A percentile compares a stretch with the other conserved stretches of the same genome.
phyloP scores from a whole-genome alignment of 2,888 invertebrate species.

The Dicyrtoma fusca region DNA sequence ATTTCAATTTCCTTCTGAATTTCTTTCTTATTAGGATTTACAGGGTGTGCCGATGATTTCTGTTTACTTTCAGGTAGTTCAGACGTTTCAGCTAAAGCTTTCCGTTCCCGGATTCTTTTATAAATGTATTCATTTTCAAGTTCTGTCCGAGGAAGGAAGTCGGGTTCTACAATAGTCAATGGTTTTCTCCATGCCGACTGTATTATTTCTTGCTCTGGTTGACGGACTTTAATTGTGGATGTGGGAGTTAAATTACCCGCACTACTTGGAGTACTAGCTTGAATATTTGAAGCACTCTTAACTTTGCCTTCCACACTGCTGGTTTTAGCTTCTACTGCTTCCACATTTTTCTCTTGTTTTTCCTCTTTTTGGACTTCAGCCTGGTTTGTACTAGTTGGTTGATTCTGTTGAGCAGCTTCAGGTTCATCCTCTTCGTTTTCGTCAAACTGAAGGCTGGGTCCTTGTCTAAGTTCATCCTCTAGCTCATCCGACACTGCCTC shows the following conservation, averaged over 20 bases:
- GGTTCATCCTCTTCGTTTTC: slow-evolving; percentile 36
- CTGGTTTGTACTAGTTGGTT: too few species aligned
- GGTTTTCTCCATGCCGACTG: too few species aligned
- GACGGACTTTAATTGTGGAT: too few species aligned
- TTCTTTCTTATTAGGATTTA: too few species aligned
- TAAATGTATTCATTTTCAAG: slow-evolving; percentile 21
- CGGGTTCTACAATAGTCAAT: slow-evolving; percentile 19
- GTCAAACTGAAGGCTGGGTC: slow-evolving; percentile 28
- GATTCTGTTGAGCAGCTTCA: too few species aligned
- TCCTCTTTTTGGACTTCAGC: slow-evolving; percentile 15
- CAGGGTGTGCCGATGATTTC: too few species aligned
- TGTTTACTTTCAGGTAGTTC: too few species aligned
- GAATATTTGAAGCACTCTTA: slow-evolving; percentile 35
- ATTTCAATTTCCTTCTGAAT: too few species aligned
- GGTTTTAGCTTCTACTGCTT: slow-evolving; percentile 48
- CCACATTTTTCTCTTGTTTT: slow-evolving; percentile 53
- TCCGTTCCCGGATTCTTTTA: slow-evolving; percentile 4
- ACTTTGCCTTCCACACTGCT: slow-evolving; percentile 52
- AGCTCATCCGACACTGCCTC: slow-evolving; percentile 40
- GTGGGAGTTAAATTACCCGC: too few species aligned
- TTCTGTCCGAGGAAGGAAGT: slow-evolving; percentile 41
- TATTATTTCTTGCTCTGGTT: too few species aligned
- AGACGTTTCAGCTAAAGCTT: background rate
- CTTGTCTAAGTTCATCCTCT: slow-evolving; percentile 53
- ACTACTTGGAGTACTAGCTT: too few species aligned